Evolutionary conservation across 2,113 vertebrate genomes (phyloP), one percentile per base, ranked within the genome.

Genomic region (mouse (Mus musculus)): DNA sequence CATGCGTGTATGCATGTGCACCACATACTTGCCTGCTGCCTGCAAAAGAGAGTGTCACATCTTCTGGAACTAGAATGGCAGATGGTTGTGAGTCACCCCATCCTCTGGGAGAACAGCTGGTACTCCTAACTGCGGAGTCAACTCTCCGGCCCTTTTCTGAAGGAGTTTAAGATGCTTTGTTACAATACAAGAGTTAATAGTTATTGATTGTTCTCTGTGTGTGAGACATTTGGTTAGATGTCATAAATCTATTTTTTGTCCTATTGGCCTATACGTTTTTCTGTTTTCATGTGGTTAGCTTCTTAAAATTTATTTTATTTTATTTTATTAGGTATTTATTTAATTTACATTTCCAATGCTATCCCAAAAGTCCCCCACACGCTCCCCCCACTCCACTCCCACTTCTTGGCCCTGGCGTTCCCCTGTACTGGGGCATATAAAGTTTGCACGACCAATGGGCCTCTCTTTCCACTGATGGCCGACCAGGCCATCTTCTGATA

Each of bases 161-260:
- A 92, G 49, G 73, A 67, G 39, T 94, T 93, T 94, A 80, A 33
- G 39, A 42, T 90, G 12, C 78, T 96, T 92, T 97, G 42, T 95
- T 16, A 75, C 91, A 77, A 72, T 42, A 88, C 30, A 54, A 56
- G 3, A 28, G 73, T 91, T 95, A 71, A 46, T 85, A 69, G 71
- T 90, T 80, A 69, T 63, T 77, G 28, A 78, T 63, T 95, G 42
- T 91, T 5, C 17, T 81, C 14, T 76, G 1, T 84, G 33, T 93
- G 30, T 76, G 16, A 86, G 22, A 49, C 12, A 75, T 82, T 92
- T 94, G 75, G 7, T 22, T 91, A 76, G 33, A 42, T 94, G 17
- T 88, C 90, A 92, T 54, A 80, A 75, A 39, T 86, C 7, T 92
- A 84, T 84, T 93, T 67, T 52, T 91, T 76, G 78, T 13, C 17